Evolutionary conservation across 2,888 invertebrate genomes (phyloP).

Genomic region (Trichogramma dendrolimi): DNA sequence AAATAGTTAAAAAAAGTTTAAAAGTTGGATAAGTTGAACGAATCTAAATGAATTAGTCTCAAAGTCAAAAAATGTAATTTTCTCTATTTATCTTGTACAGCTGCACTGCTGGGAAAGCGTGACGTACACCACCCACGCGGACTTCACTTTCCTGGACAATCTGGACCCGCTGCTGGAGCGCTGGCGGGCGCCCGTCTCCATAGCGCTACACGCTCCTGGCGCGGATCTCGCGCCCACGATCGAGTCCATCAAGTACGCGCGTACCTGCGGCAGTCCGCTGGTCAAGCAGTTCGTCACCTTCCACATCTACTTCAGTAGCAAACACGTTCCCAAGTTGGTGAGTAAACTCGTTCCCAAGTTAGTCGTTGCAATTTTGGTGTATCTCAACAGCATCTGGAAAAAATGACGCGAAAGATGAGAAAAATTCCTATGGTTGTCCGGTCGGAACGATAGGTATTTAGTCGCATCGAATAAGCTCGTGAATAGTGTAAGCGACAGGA

Average conservation of each 20-base stretch:
- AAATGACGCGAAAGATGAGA: too few relatives aligned
- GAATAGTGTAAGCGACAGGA: too few relatives aligned
- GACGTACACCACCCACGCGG: conserved; percentile 89
- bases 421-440: too few relatives aligned
- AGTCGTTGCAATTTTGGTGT: too few relatives aligned
- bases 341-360: conserved; percentile 27
- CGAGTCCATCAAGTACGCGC: conserved; percentile 74
- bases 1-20: too few relatives aligned
- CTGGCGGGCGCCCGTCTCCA: conserved; percentile 84
- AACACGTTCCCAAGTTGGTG: conserved; percentile 74
- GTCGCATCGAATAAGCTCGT: too few relatives aligned
- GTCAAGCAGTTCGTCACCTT: conserved; percentile 79
- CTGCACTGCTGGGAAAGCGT: conserved; percentile 77
- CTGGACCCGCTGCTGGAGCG: conserved; percentile 76
- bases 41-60: not conserved
- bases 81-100: not conserved
- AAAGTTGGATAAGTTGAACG: too few relatives aligned
- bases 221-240: conserved; percentile 74
- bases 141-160: conserved; percentile 87
- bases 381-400: too few relatives aligned
- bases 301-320: conserved; percentile 83
- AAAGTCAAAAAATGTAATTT: not conserved
- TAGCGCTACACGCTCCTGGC: conserved; percentile 85
- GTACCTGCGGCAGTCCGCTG: conserved; percentile 71
- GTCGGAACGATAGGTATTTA: too few relatives aligned